Conservation (phyloP, 2,888 invertebrate species). For the Entomobrya proxima region DNA sequence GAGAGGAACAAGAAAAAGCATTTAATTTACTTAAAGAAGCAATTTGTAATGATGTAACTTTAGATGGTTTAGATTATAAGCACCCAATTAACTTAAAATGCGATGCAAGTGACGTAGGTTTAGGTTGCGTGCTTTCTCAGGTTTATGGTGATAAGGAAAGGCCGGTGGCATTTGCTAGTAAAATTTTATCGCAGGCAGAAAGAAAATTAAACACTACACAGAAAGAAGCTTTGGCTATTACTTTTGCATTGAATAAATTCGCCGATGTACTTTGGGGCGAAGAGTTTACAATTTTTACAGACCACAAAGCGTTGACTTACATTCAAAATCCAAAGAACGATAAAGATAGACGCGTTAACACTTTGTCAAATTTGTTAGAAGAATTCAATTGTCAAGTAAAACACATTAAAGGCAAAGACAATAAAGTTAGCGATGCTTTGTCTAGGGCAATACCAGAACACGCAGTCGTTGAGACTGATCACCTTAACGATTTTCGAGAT, state of each 20-base stretch:
- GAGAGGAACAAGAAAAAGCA: conserved; percentile 40
- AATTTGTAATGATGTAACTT: background rate
- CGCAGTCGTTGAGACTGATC: background rate
- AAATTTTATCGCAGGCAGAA: too few species aligned
- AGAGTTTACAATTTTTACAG: conserved; percentile 23
- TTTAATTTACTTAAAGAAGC: conserved; percentile 26
- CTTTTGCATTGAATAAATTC: background rate
- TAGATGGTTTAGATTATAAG: background rate
- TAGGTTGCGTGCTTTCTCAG: background rate
- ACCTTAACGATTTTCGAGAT: background rate
- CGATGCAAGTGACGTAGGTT: background rate
- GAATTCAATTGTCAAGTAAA: conserved; percentile 48
- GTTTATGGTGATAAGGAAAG: background rate
- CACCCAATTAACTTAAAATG: background rate
- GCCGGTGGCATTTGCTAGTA: background rate
- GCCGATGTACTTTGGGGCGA: conserved; percentile 19
- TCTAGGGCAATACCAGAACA: conserved; percentile 28
- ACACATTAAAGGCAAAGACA: conserved; percentile 42
- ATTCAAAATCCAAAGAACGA: background rate
- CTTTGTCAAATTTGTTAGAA: conserved; percentile 43
- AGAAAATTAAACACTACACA: background rate
- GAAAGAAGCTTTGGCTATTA: conserved; percentile 20
- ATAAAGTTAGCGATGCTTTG: conserved; percentile 58
- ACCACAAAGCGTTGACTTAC: conserved; percentile 19
- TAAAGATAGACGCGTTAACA: conserved; percentile 4